phyloP scores from a whole-genome alignment of 2,888 invertebrate species.

The Trichopria drosophilae region DNA sequence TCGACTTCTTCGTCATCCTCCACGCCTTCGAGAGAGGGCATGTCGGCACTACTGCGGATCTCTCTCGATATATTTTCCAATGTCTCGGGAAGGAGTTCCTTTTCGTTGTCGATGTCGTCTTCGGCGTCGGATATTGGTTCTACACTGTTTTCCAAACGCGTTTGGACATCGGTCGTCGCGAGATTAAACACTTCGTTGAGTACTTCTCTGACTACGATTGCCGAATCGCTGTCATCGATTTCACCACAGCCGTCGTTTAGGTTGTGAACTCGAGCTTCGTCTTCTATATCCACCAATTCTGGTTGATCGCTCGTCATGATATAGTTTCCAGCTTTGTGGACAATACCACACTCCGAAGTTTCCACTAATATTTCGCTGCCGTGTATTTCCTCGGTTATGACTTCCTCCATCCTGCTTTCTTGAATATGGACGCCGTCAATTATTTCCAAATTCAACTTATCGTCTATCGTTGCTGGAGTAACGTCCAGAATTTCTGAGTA shows the following conservation, averaged over 20 bases:
- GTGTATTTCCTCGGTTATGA: slow-evolving; percentile 20
- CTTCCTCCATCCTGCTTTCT: slow-evolving; percentile 17
- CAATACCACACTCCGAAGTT: too few species aligned
- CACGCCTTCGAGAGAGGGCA: slow-evolving; percentile 41
- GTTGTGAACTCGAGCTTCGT: too few species aligned
- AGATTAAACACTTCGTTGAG: slow-evolving; percentile 40
- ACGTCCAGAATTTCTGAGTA: slow-evolving; percentile 20
- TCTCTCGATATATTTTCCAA: slow-evolving; percentile 45
- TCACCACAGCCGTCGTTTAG: too few species aligned
- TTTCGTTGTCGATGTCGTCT: slow-evolving; percentile 14
- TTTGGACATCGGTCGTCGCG: slow-evolving; percentile 36
- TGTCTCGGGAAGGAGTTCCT: slow-evolving; percentile 32
- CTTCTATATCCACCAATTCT: too few species aligned
- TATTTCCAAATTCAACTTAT: background rate
- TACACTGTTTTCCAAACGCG: slow-evolving; percentile 28
- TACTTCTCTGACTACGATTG: slow-evolving; percentile 25
- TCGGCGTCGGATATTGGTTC: slow-evolving; percentile 28
- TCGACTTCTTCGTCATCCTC: slow-evolving; percentile 27
- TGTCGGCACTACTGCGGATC: slow-evolving; percentile 40
- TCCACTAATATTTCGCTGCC: too few species aligned
- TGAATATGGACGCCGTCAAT: background rate
- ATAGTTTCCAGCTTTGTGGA: too few species aligned
- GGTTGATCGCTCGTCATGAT: too few species aligned
- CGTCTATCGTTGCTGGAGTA: background rate
- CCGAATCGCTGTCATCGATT: background rate